Conservation (phyloP, 2,113 vertebrate genomes). For the Engystomops pustulosus region DNA sequence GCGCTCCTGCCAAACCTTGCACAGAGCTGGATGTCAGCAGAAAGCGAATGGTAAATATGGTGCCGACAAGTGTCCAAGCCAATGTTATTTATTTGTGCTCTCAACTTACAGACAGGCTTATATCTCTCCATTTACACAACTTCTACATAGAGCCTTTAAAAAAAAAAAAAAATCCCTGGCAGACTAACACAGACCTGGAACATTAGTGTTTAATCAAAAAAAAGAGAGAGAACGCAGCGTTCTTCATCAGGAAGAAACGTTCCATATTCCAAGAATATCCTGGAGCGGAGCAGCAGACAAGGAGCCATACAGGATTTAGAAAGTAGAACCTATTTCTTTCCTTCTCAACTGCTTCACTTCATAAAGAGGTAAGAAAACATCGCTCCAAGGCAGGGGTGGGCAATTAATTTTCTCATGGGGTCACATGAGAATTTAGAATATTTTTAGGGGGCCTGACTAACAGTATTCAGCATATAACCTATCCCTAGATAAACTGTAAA, state of each 20-base stretch:
- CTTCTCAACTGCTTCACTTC: background rate
- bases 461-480: no score
- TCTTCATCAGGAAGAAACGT: background rate
- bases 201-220: slow-evolving; percentile 26
- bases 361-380: no score
- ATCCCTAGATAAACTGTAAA: no score
- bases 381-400: no score
- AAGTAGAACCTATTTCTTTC: background rate
- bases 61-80: slow-evolving; percentile 37
- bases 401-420: no score
- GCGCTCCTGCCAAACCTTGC: background rate
- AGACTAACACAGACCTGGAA: slow-evolving; percentile 3
- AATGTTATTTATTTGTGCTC: slow-evolving; percentile 45
- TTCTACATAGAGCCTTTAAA: background rate
- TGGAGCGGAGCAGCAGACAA: slow-evolving; percentile 27
- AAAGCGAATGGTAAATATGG: slow-evolving; percentile 39
- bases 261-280: slow-evolving; percentile 38
- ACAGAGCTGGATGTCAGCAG: slow-evolving; percentile 43
- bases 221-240: slow-evolving; percentile 30
- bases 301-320: background rate
- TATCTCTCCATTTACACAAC: slow-evolving; percentile 1
- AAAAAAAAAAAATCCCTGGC: slow-evolving; percentile 16
- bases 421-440: no score
- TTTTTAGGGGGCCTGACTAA: no score
- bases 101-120: slow-evolving; percentile 30